Percentiles rank a stretch among this genome's conserved stretches.
phyloP scores from a whole-genome alignment of 2,113 vertebrate genomes.

The Maccullochella peelii region DNA sequence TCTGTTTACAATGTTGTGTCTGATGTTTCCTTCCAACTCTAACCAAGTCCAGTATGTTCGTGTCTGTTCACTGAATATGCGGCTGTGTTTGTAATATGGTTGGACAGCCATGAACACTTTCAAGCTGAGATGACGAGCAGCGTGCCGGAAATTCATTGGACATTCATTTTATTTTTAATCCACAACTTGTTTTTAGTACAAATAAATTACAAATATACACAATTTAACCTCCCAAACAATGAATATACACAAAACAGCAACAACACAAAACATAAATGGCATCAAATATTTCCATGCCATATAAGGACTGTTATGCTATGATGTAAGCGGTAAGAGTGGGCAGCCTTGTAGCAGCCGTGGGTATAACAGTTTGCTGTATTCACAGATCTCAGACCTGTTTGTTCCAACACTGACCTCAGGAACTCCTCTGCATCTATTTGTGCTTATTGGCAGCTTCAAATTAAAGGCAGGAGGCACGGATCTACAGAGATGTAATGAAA shows the following conservation, averaged over 20 bases:
- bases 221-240: conserved; percentile 47
- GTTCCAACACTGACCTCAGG: neutral
- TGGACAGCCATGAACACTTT: conserved; percentile 8
- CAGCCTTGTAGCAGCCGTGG: neutral
- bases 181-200: conserved; percentile 48
- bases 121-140: neutral
- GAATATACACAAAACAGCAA: conserved; percentile 31
- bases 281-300: neutral
- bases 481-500: neutral
- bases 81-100: neutral
- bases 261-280: conserved; percentile 30
- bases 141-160: neutral
- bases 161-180: conserved; percentile 17
- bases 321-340: conserved; percentile 1
- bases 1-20: neutral
- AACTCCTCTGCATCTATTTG: neutral
- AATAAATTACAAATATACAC: conserved; percentile 77
- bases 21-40: neutral
- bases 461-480: conserved; percentile 16
- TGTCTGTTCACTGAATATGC: neutral
- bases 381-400: conserved; percentile 57
- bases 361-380: conserved; percentile 39
- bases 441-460: neutral
- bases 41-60: neutral
- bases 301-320: neutral